Percentiles rank a stretch among this genome's conserved stretches.
phyloP scores from a whole-genome alignment of 2,888 invertebrate species.

The Hedya salicella region DNA sequence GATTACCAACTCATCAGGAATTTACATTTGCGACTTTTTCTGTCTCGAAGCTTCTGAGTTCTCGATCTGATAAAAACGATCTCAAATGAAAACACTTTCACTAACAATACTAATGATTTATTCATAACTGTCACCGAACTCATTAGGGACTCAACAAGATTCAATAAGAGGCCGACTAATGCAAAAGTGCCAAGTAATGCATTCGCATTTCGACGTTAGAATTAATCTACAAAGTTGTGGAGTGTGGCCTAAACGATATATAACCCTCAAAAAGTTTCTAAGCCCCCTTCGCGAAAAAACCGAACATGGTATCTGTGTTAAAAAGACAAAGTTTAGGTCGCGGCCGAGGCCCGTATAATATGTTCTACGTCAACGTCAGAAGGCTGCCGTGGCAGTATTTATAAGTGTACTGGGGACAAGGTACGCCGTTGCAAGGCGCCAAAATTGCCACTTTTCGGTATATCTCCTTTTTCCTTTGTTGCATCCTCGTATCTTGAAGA shows the following conservation, averaged over 20 bases:
- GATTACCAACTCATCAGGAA: background rate
- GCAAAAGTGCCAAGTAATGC: slow-evolving; percentile 51
- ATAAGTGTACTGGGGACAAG: slow-evolving; percentile 52
- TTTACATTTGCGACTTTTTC: slow-evolving; percentile 5
- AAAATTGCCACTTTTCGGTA: slow-evolving; percentile 77
- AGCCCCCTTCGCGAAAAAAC: slow-evolving; percentile 58
- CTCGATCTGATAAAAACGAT: slow-evolving; percentile 1
- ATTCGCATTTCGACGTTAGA: slow-evolving; percentile 45
- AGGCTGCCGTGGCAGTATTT: slow-evolving; percentile 47
- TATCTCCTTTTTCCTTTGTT: slow-evolving; percentile 68
- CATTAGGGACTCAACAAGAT: slow-evolving; percentile 25
- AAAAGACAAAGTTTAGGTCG: slow-evolving; percentile 50
- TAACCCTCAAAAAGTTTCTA: slow-evolving; percentile 60
- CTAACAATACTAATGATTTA: slow-evolving; percentile 31
- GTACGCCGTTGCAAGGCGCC: slow-evolving; percentile 64
- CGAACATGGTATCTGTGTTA: slow-evolving; percentile 64
- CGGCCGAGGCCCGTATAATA: slow-evolving; percentile 43
- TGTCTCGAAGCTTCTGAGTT: background rate
- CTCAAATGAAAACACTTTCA: slow-evolving; percentile 5
- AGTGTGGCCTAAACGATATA: slow-evolving; percentile 58
- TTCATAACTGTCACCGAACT: slow-evolving; percentile 34
- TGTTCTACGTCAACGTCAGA: slow-evolving; percentile 50
- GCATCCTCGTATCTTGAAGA: slow-evolving; percentile 62
- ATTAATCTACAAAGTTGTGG: slow-evolving; percentile 49
- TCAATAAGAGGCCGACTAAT: slow-evolving; percentile 40